Evolutionary conservation across 2,888 invertebrate genomes (phyloP).

Genomic region (Aplocera efformata): DNA sequence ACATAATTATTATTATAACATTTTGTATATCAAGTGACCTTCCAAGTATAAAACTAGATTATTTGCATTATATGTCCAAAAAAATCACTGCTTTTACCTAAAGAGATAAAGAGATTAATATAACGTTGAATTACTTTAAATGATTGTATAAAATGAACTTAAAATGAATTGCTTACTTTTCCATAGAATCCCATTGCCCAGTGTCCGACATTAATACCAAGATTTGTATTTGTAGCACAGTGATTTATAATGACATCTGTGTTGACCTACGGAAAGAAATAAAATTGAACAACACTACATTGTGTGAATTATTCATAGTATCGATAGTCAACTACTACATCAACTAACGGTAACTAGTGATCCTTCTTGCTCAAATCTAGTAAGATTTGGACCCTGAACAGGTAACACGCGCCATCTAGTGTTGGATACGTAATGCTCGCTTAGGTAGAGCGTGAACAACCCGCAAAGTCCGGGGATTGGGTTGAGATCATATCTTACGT

Average conservation of each 20-base stretch:
- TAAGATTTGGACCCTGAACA: constrained; percentile 49
- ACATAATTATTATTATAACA: too few species aligned
- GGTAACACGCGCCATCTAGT: constrained; percentile 69
- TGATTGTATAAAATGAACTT: too few species aligned
- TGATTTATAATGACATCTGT: constrained; percentile 67
- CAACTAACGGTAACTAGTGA: constrained; percentile 45
- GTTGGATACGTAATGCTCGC: constrained; percentile 65
- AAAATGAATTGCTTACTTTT: constrained; percentile 53
- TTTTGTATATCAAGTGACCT: too few species aligned
- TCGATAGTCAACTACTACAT: too few species aligned
- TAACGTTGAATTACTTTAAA: too few species aligned
- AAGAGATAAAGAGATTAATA: too few species aligned
- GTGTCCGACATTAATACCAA: constrained; percentile 52
- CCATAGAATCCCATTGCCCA: constrained; percentile 67
- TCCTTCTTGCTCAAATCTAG: constrained; percentile 69
- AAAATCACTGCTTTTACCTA: too few species aligned
- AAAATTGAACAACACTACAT: constrained; percentile 1
- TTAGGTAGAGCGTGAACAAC: constrained; percentile 62
- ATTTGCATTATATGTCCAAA: too few species aligned
- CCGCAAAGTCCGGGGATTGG: constrained; percentile 65
- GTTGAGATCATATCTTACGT: constrained; percentile 67
- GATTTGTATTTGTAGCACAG: constrained; percentile 67
- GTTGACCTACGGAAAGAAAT: constrained; percentile 57
- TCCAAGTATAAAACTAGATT: too few species aligned
- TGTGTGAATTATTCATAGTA: too few species aligned